Percentiles rank a stretch among this genome's conserved stretches.
Conservation (phyloP, 2,888 invertebrate genomes). For the Tetramorium bicarinatum region DNA sequence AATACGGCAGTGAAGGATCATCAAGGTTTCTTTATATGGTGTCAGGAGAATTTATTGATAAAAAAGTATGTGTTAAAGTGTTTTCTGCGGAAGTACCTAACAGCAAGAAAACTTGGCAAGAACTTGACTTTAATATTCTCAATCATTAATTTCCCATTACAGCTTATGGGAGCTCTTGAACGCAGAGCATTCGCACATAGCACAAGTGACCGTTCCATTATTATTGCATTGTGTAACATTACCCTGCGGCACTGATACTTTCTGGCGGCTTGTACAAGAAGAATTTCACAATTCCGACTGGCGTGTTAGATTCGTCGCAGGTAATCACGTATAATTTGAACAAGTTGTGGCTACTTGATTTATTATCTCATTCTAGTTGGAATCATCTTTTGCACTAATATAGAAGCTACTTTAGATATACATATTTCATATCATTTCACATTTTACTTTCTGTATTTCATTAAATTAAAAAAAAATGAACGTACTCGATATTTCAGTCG, state of each 20-base stretch:
- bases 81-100: not conserved
- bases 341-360: not conserved
- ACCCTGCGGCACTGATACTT: slow-evolving; percentile 97
- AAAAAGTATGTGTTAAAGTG: slow-evolving; percentile 90
- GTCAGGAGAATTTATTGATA: slow-evolving; percentile 97
- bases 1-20: slow-evolving; percentile 95
- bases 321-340: slow-evolving; percentile 81
- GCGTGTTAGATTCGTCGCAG: slow-evolving; percentile 96
- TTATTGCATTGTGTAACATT: slow-evolving; percentile 98
- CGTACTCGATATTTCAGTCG: slow-evolving; percentile 88
- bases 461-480: not conserved
- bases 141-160: slow-evolving; percentile 39
- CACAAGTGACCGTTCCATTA: slow-evolving; percentile 96
- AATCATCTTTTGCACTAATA: not conserved
- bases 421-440: not conserved
- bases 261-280: slow-evolving; percentile 98
- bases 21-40: slow-evolving; percentile 97
- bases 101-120: not conserved
- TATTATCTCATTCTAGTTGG: not conserved
- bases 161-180: slow-evolving; percentile 97
- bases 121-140: not conserved
- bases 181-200: slow-evolving; percentile 97
- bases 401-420: not conserved
- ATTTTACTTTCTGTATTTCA: not conserved
- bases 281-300: slow-evolving; percentile 97